Percentiles rank a stretch among this genome's conserved stretches.
These are phyloP conservation scores for Apotomis capreana DNA, from an alignment of 2,888 invertebrate genomes.

Conservation along the genomic window DNA sequence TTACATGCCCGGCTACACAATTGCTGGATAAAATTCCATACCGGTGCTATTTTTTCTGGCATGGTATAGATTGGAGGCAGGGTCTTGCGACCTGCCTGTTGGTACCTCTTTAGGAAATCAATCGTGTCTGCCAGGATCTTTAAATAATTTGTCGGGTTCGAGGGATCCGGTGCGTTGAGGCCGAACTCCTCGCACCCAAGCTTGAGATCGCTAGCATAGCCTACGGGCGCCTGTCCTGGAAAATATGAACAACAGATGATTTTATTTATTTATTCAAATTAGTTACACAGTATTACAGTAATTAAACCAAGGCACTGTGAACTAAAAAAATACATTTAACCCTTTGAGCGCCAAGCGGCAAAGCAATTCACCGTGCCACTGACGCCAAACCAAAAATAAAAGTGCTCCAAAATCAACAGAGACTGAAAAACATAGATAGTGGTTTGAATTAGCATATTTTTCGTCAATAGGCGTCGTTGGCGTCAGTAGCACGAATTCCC, in stretches of 20 bases:
- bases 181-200: constrained; percentile 57
- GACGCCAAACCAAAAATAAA: too few relatives aligned
- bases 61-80: constrained; percentile 70
- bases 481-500: too few relatives aligned
- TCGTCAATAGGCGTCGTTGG: too few relatives aligned
- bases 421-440: too few relatives aligned
- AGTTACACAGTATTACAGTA: too few relatives aligned
- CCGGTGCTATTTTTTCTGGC: constrained; percentile 62
- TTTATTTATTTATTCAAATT: too few relatives aligned
- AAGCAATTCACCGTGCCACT: too few relatives aligned
- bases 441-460: too few relatives aligned
- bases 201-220: constrained; percentile 69
- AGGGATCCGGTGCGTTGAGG: constrained; percentile 63
- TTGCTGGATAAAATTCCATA: constrained; percentile 63
- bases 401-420: too few relatives aligned
- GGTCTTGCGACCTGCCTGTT: constrained; percentile 47
- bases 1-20: constrained; percentile 65
- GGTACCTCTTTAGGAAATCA: constrained; percentile 60
- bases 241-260: constrained; percentile 6
- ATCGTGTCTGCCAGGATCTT: constrained; percentile 64
- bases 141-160: constrained; percentile 53
- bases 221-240: constrained; percentile 65
- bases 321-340: too few relatives aligned
- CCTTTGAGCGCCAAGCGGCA: too few relatives aligned
- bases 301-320: too few relatives aligned